A percentile compares a stretch with the other conserved stretches of the same genome.
phyloP scores from a whole-genome alignment of 2,888 invertebrate species.

The Drosophila macrothrix region DNA sequence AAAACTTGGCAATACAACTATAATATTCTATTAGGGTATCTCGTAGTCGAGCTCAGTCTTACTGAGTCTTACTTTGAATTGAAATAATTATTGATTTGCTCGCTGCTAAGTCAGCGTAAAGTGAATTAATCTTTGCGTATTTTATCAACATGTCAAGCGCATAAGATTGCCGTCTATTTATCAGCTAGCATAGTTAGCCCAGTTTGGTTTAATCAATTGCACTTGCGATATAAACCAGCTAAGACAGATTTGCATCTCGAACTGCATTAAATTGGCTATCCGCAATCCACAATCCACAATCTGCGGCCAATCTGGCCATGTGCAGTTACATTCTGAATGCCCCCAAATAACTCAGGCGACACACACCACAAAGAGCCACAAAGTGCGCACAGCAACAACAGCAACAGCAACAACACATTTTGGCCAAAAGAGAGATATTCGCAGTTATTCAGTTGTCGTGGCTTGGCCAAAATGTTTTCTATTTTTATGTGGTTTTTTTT shows the following conservation, averaged over 20 bases:
- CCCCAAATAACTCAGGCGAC: conserved; percentile 18
- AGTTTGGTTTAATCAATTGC: neutral
- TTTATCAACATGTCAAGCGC: neutral
- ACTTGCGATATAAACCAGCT: neutral
- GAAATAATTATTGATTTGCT: neutral
- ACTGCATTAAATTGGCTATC: neutral
- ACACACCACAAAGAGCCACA: conserved; percentile 6
- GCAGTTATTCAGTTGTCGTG: conserved; percentile 20
- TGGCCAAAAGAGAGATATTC: neutral
- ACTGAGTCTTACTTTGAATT: neutral
- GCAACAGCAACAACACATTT: neutral
- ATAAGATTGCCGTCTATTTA: neutral
- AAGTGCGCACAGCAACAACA: conserved; percentile 1
- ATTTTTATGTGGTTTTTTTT: conserved; percentile 6
- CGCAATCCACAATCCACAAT: neutral
- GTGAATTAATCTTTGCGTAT: neutral
- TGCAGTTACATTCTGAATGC: conserved; percentile 29
- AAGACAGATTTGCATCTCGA: conserved; percentile 2
- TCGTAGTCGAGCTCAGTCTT: neutral
- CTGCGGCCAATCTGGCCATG: neutral
- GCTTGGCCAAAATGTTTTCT: conserved; percentile 27
- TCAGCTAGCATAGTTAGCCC: neutral
- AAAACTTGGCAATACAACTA: neutral
- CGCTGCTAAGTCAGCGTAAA: neutral
- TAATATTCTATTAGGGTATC: neutral